Base-by-base conservation (phyloP, 2,888 invertebrate genomes). In the Eristalis arbustorum region DNA sequence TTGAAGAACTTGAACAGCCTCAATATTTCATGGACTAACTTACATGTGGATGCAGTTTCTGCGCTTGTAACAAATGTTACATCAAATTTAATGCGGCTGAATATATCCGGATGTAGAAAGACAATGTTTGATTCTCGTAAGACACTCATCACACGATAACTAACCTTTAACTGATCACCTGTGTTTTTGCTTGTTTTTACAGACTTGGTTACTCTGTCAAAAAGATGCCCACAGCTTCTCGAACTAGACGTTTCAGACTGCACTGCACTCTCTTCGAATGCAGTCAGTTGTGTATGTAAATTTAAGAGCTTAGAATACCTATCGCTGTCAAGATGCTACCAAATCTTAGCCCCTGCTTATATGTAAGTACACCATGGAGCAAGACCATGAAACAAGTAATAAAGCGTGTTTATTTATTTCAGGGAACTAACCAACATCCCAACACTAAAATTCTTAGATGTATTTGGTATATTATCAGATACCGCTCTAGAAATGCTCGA, bases 181-280 rank as follows among this genome's bases (percentile, higher is more conserved):
- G 18, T 71, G n/a, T n/a, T n/a, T n/a, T n/a, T n/a, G n/a, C n/a
- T n/a, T 63, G 82, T 73, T 18, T 18, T 93, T 93, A 28, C 93
- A 98, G 98, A 96, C 94, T 93, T 98, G 6, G 91, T 92, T 6
- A 93, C 94, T 11, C 93, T 98, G 68, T 95, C 95, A 0, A 90
- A 91, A 14, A 94, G 95, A 6, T 97, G 97, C 91, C 94, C 96
- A 0, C 93, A 95, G 1, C 94, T 98, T 22, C 93, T 96, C 59
- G 98, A 98, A 92, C 93, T 98, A 88, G 98, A 98, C 93, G 91
- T 98, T 79, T 98, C 98, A 23, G 98, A 98, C 93, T 97, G 97
- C 90, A 95, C 96, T 8, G 93, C 94, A 22, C 92, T 98, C 4
- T 95, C 96, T 0, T 94, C 94, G 13, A 92, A 93, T 67, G 92